These are phyloP conservation scores for Brachypalpus laphriformis DNA, from an alignment of 2,888 invertebrate genomes.

Conservation along the genomic window DNA sequence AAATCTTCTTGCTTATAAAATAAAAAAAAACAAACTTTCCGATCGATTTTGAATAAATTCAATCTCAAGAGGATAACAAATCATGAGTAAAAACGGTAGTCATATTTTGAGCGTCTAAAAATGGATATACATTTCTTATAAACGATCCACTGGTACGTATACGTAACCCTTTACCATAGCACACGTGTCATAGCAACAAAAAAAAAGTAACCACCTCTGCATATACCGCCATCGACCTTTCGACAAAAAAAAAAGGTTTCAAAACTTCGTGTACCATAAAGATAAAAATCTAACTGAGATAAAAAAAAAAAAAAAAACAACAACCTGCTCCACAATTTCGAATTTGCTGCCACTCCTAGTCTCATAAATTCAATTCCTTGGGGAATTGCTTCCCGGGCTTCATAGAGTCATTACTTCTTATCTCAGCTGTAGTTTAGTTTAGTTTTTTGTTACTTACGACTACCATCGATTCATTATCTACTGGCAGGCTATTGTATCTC, in stretches of 20 bases:
- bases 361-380: conserved; percentile 39
- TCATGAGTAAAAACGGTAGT: background rate
- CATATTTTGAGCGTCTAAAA: conserved; percentile 20
- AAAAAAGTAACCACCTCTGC: background rate
- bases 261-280: background rate
- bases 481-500: conserved; percentile 16
- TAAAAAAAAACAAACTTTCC: background rate
- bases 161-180: conserved; percentile 29
- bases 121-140: background rate
- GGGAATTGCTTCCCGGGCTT: conserved; percentile 22
- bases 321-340: conserved; percentile 32
- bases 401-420: conserved; percentile 49
- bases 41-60: background rate
- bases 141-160: conserved; percentile 4
- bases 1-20: background rate
- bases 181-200: background rate
- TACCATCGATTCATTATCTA: conserved; percentile 57
- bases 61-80: background rate
- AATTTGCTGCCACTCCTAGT: conserved; percentile 7
- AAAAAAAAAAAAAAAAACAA: conserved; percentile 6
- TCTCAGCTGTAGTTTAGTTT: conserved; percentile 20
- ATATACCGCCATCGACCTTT: background rate
- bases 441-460: conserved; percentile 22
- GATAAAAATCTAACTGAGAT: conserved; percentile 28
- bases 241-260: background rate